These are phyloP conservation scores for Ommatoiulus sabulosus DNA, from an alignment of 2,888 invertebrate species.

Conservation along the genomic window DNA sequence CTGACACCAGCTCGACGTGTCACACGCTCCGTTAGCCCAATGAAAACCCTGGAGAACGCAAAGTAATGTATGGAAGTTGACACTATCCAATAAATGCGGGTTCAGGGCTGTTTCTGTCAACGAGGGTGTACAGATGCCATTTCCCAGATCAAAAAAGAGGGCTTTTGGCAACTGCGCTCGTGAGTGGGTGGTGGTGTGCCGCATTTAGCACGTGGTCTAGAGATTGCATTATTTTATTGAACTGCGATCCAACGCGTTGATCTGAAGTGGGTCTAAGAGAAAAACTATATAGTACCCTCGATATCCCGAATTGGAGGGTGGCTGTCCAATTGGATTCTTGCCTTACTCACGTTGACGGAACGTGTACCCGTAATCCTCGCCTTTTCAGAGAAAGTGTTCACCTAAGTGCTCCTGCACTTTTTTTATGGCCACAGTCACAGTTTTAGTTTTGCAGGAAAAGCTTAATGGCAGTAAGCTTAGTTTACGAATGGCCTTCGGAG, in stretches of 20 bases:
- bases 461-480: not conserved
- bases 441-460: not conserved
- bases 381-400: not conserved
- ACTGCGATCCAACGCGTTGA: not conserved
- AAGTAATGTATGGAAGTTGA: not conserved
- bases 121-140: not conserved
- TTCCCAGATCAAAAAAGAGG: slow-evolving; percentile 5
- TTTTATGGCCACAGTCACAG: not conserved
- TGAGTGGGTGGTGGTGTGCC: not conserved
- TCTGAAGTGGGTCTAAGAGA: not conserved
- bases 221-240: not conserved
- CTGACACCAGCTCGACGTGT: not conserved
- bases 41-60: not conserved
- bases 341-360: not conserved
- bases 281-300: not conserved
- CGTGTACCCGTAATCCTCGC: not conserved
- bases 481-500: not conserved
- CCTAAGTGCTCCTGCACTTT: not conserved
- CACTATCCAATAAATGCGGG: not conserved
- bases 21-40: not conserved
- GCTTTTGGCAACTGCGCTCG: not conserved
- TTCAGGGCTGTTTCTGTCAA: not conserved
- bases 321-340: not conserved
- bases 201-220: not conserved
- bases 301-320: not conserved